A percentile compares a stretch with the other conserved stretches of the same genome.
Conservation (phyloP, 2,113 vertebrate species). For the Polypterus senegalus region DNA sequence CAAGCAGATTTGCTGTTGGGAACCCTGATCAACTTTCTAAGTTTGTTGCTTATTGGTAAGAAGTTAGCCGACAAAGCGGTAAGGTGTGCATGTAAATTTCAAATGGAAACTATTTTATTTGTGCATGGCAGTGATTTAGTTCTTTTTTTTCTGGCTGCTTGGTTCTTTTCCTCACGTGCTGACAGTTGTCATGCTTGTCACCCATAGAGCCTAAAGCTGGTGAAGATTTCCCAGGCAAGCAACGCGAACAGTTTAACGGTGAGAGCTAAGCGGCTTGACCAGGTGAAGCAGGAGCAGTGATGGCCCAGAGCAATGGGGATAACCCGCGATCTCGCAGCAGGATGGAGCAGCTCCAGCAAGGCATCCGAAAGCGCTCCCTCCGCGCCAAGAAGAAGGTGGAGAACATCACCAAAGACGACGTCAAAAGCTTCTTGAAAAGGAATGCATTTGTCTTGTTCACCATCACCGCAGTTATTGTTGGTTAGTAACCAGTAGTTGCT, state of each 20-base stretch:
- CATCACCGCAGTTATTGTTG: constrained; percentile 74
- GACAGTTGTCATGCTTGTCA: too few species aligned
- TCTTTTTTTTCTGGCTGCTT: too few species aligned
- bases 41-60: too few species aligned
- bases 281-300: constrained; percentile 28
- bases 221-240: constrained; percentile 25
- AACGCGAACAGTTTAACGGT: background rate
- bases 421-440: constrained; percentile 68
- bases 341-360: constrained; percentile 66
- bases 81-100: too few species aligned
- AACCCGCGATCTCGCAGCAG: constrained; percentile 52
- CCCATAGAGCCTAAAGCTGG: background rate
- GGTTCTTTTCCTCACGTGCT: too few species aligned
- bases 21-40: too few species aligned
- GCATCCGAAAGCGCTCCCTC: constrained; percentile 63
- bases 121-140: too few species aligned
- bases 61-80: too few species aligned
- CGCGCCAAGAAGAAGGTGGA: constrained; percentile 71
- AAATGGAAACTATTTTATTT: too few species aligned
- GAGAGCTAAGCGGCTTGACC: background rate
- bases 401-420: constrained; percentile 65
- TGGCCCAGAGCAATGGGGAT: constrained; percentile 76
- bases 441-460: constrained; percentile 93
- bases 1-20: too few species aligned
- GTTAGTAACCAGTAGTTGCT: constrained; percentile 48